phyloP scores from a whole-genome alignment of 2,888 invertebrate species.

The Pristionchus fissidentatus region DNA sequence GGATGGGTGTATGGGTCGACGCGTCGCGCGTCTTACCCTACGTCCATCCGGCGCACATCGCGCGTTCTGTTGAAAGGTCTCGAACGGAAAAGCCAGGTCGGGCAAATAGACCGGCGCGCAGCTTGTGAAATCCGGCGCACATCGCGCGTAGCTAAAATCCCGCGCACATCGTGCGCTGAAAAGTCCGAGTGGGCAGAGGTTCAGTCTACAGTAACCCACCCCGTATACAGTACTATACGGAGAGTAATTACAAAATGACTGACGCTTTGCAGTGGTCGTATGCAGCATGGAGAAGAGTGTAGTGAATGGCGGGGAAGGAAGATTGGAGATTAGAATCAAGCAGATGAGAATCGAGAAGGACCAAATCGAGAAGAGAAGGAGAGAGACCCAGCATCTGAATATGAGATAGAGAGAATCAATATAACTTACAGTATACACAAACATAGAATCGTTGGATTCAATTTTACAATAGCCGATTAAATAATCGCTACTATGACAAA shows the following conservation, averaged over 20 bases:
- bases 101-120: no score
- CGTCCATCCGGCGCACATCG: background rate
- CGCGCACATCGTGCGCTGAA: no score
- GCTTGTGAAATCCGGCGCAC: no score
- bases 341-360: conserved; percentile 18
- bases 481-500: no score
- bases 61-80: background rate
- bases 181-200: no score
- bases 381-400: conserved; percentile 41
- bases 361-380: conserved; percentile 43
- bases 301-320: conserved; percentile 6
- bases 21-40: no score
- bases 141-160: no score
- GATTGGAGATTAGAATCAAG: conserved; percentile 3
- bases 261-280: conserved; percentile 41
- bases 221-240: background rate
- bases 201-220: background rate
- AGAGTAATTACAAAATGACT: background rate
- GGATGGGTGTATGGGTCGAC: no score
- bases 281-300: background rate
- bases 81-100: no score
- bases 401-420: background rate
- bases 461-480: no score
- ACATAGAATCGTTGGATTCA: no score
- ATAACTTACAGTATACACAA: no score